phyloP scores from a whole-genome alignment of 2,888 invertebrate species.

The Myopa testacea region DNA sequence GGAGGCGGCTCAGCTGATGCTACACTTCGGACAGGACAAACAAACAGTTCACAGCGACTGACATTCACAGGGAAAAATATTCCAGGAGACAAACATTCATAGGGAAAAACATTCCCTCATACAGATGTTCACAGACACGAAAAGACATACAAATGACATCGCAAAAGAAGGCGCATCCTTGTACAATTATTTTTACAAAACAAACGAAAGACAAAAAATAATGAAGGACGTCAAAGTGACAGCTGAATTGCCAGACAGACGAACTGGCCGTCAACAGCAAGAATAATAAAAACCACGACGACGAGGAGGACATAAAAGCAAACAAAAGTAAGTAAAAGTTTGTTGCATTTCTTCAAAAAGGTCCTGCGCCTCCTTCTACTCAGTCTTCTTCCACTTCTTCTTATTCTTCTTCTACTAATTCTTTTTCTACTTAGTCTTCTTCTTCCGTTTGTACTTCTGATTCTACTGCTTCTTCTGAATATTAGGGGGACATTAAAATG shows the following conservation, averaged over 20 bases:
- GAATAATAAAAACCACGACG: not conserved
- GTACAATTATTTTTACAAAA: not conserved
- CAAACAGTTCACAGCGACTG: not conserved
- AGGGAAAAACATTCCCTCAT: not conserved
- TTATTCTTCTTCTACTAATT: no score
- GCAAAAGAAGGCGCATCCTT: not conserved
- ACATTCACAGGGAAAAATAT: not conserved
- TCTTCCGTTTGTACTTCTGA: not conserved
- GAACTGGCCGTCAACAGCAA: not conserved
- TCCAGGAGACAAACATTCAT: not conserved
- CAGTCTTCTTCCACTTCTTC: no score
- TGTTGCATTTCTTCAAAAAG: constrained; percentile 34
- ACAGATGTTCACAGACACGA: not conserved
- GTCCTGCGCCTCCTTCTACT: no score
- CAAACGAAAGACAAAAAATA: not conserved
- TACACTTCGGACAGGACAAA: not conserved
- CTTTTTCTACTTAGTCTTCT: not conserved
- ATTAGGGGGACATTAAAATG: no score
- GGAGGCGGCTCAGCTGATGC: not conserved
- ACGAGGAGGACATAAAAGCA: constrained; percentile 4
- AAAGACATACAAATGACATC: not conserved
- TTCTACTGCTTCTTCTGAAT: not conserved
- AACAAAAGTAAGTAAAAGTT: constrained; percentile 14
- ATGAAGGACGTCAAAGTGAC: no score
- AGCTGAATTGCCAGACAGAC: not conserved